A percentile compares a stretch with the other conserved stretches of the same genome.
Evolutionary conservation across 1,140 invertebrate genomes (phyloP).

Genomic region (Ditylenchus dipsaci): DNA sequence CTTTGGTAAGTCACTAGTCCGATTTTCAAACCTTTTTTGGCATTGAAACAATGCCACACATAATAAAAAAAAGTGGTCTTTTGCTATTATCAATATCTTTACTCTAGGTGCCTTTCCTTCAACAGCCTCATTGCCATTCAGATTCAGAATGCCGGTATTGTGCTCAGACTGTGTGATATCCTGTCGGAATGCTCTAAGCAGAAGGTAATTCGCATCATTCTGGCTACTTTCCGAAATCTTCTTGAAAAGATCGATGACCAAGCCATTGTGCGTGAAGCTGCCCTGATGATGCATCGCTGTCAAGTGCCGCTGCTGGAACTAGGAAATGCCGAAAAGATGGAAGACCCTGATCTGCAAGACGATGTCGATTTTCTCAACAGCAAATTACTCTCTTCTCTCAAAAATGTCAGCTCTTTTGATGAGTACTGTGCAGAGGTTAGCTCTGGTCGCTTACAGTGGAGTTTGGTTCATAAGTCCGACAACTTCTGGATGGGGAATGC

Average conservation of each 20-base stretch:
- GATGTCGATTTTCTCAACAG: conserved; percentile 90
- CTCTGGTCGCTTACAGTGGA: conserved; percentile 92
- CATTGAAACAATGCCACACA: too few species aligned
- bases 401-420: conserved; percentile 93
- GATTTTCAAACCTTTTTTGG: not conserved
- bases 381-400: conserved; percentile 83
- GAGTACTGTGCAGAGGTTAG: conserved; percentile 96
- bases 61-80: not conserved
- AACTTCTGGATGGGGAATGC: conserved; percentile 99
- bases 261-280: conserved; percentile 85
- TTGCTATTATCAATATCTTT: not conserved
- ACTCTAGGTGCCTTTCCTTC: conserved; percentile 79
- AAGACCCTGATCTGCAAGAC: conserved; percentile 85
- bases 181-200: conserved; percentile 95
- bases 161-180: conserved; percentile 91
- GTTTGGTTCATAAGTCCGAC: conserved; percentile 96
- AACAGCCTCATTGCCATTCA: conserved; percentile 76
- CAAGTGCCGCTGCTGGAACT: conserved; percentile 91
- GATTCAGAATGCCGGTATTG: conserved; percentile 75
- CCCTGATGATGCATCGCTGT: conserved; percentile 94
- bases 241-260: conserved; percentile 90
- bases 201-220: conserved; percentile 88
- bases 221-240: conserved; percentile 93
- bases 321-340: conserved; percentile 83
- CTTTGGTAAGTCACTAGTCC: conserved; percentile 65